These are phyloP conservation scores for Watsonalla binaria DNA, from an alignment of 2,888 invertebrate species.

Conservation along the genomic window DNA sequence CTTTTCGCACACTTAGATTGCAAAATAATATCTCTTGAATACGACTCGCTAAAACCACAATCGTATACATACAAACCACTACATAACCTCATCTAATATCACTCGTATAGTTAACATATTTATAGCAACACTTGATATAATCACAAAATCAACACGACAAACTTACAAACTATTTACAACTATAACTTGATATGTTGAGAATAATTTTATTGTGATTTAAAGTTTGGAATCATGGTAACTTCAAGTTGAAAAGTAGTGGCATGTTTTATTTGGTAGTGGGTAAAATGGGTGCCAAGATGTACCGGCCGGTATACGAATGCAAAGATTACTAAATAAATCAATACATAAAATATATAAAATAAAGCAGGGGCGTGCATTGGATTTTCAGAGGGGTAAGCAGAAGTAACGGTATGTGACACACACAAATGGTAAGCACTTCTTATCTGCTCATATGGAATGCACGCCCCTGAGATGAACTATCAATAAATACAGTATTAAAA, in stretches of 20 bases:
- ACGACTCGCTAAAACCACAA: not conserved
- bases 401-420: no score
- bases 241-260: not conserved
- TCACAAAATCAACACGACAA: not conserved
- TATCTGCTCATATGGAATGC: no score
- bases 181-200: slow-evolving; percentile 1
- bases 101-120: not conserved
- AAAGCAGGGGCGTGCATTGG: no score
- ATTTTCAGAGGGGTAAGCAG: no score
- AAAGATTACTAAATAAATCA: no score
- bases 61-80: not conserved
- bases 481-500: not conserved
- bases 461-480: no score
- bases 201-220: not conserved
- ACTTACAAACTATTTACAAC: slow-evolving; percentile 1
- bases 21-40: not conserved
- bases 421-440: no score
- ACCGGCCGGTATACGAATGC: no score
- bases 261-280: not conserved
- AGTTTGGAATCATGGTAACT: not conserved
- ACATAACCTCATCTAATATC: not conserved
- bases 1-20: not conserved
- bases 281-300: no score
- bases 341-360: no score
- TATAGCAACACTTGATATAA: not conserved